Evolutionary conservation across 2,797 vertebrate species (phyloP).

Genomic region (Lacerta agilis): DNA sequence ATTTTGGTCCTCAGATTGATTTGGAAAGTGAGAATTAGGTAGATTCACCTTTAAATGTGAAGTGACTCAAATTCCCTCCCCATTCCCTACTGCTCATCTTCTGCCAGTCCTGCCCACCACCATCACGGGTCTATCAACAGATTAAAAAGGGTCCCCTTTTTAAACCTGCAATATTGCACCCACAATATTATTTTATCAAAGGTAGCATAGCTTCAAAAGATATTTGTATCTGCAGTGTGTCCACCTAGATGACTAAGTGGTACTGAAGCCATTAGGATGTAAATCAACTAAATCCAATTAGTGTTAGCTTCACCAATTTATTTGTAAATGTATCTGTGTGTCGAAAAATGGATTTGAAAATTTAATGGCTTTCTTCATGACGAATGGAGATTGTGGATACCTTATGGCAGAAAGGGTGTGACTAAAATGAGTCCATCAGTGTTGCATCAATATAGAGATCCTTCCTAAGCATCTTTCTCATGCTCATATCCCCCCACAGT

Average conservation of each 20-base stretch:
- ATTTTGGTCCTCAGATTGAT: too few relatives aligned
- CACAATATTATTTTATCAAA: neutral
- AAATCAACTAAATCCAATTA: neutral
- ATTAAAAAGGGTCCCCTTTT: too few relatives aligned
- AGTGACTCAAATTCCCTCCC: too few relatives aligned
- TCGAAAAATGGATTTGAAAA: neutral
- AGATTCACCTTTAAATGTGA: too few relatives aligned
- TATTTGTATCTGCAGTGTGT: neutral
- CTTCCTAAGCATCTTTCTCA: neutral
- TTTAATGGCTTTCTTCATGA: neutral
- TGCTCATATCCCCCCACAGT: neutral
- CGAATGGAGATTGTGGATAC: neutral
- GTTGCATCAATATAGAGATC: neutral
- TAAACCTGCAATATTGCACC: too few relatives aligned
- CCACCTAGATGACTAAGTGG: neutral
- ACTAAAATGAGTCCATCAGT: neutral
- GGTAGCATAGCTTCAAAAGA: neutral
- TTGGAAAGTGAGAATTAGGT: too few relatives aligned
- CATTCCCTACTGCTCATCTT: too few relatives aligned
- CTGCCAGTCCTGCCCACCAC: too few relatives aligned
- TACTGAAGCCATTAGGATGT: neutral
- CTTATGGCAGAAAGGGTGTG: neutral
- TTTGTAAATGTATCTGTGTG: neutral
- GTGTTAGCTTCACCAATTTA: neutral
- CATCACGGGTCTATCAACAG: too few relatives aligned